These are phyloP conservation scores for Pagetopsis macropterus DNA, from an alignment of 2,797 vertebrate genomes.

Conservation along the genomic window DNA sequence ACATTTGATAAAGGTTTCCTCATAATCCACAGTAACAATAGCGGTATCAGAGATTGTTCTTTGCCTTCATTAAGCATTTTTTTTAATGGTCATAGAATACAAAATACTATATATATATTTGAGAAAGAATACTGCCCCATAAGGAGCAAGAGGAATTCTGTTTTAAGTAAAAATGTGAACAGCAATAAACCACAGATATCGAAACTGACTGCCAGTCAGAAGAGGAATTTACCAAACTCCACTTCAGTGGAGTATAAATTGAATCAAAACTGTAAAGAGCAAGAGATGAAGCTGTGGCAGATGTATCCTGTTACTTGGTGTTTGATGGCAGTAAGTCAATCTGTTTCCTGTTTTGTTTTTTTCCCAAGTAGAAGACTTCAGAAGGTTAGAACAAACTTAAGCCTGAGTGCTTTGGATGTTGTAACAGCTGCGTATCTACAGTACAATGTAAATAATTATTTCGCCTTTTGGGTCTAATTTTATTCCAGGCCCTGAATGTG, in stretches of 20 bases:
- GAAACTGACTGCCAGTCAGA: conserved; percentile 58
- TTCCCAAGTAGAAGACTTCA: conserved; percentile 25
- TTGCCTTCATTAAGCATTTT: conserved; percentile 70
- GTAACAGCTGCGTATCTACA: conserved; percentile 31
- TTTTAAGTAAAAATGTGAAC: conserved; percentile 66
- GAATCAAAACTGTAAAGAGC: conserved; percentile 44
- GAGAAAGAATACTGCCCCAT: conserved; percentile 57
- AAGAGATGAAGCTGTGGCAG: conserved; percentile 45
- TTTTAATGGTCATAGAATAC: conserved; percentile 73
- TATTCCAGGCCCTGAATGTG: conserved; percentile 1
- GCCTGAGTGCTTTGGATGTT: conserved; percentile 34
- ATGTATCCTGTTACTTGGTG: conserved; percentile 38
- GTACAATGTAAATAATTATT: conserved; percentile 27
- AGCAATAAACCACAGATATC: conserved; percentile 58
- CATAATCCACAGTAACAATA: conserved; percentile 74
- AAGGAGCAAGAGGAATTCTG: conserved; percentile 50
- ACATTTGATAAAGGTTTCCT: conserved; percentile 81
- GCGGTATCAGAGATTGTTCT: conserved; percentile 76
- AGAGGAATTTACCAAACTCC: conserved; percentile 51
- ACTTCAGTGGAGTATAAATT: conserved; percentile 38
- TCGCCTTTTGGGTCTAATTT: conserved; percentile 14
- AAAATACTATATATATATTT: conserved; percentile 75
- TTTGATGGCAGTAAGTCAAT: conserved; percentile 59
- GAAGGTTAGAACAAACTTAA: conserved; percentile 36
- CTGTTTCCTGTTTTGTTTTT: conserved; percentile 28